Conservation (phyloP, 2,888 invertebrate species). For the Diloba caeruleocephala region DNA sequence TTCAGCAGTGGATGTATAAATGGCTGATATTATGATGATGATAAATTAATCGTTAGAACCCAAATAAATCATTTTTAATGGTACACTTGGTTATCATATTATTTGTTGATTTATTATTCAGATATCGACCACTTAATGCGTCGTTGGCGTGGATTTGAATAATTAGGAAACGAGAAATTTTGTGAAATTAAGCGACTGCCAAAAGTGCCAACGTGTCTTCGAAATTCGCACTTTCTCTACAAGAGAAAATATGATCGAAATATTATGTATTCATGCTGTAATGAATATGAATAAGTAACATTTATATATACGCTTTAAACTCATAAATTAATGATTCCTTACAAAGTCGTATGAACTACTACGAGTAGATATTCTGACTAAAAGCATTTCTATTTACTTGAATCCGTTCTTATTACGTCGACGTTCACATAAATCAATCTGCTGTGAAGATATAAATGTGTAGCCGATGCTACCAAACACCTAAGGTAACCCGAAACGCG, state of each 20-base stretch:
- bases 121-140: constrained; percentile 28
- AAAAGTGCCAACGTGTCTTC: constrained; percentile 33
- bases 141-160: constrained; percentile 28
- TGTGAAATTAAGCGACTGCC: constrained; percentile 14
- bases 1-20: too few relatives aligned
- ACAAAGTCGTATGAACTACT: constrained; percentile 15
- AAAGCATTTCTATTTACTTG: constrained; percentile 29
- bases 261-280: constrained; percentile 23
- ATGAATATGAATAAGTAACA: too few relatives aligned
- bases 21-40: too few relatives aligned
- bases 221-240: constrained; percentile 36
- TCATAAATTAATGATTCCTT: neutral
- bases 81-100: constrained; percentile 23
- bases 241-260: constrained; percentile 18
- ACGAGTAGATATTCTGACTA: constrained; percentile 12
- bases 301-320: constrained; percentile 18
- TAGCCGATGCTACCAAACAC: constrained; percentile 4
- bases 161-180: constrained; percentile 39
- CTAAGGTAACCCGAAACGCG: constrained; percentile 17
- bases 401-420: constrained; percentile 22
- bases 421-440: constrained; percentile 21
- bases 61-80: constrained; percentile 27
- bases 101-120: constrained; percentile 31
- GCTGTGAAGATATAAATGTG: constrained; percentile 15
- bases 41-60: constrained; percentile 16